Evolutionary conservation across 2,113 vertebrate genomes (phyloP).

Genomic region (Hoplias malabaricus): DNA sequence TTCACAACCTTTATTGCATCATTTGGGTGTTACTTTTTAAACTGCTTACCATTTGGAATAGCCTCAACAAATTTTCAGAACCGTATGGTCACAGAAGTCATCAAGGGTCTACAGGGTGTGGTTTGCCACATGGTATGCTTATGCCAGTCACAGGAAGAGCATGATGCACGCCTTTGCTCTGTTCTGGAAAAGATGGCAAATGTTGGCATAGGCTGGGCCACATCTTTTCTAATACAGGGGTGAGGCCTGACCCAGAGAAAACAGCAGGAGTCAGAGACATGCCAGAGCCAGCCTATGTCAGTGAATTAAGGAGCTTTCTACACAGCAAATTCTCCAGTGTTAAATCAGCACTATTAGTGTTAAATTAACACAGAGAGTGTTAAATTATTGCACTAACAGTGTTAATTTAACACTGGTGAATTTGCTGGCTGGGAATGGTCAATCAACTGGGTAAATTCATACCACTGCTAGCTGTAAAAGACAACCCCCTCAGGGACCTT

Average conservation of each 20-base stretch:
- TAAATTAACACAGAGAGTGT: no score
- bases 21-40: slow-evolving; percentile 27
- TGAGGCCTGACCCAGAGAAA: slow-evolving; percentile 36
- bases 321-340: no score
- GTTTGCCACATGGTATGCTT: slow-evolving; percentile 40
- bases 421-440: slow-evolving; percentile 46
- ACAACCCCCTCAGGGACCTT: slow-evolving; percentile 14
- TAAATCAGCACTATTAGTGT: no score
- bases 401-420: no score
- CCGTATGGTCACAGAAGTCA: neutral
- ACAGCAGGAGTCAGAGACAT: slow-evolving; percentile 1
- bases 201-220: slow-evolving; percentile 41
- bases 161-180: slow-evolving; percentile 5
- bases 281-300: neutral
- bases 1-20: slow-evolving; percentile 20
- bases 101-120: neutral
- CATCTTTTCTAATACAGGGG: neutral
- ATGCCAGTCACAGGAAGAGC: slow-evolving; percentile 8
- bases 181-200: slow-evolving; percentile 18
- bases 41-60: slow-evolving; percentile 25
- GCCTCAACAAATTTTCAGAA: slow-evolving; percentile 28
- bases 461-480: slow-evolving; percentile 18
- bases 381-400: no score
- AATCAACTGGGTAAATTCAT: slow-evolving; percentile 49
- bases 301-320: slow-evolving; percentile 3